These are phyloP conservation scores for Eclectus roratus DNA, from an alignment of 2,113 vertebrate species.

Conservation along the genomic window DNA sequence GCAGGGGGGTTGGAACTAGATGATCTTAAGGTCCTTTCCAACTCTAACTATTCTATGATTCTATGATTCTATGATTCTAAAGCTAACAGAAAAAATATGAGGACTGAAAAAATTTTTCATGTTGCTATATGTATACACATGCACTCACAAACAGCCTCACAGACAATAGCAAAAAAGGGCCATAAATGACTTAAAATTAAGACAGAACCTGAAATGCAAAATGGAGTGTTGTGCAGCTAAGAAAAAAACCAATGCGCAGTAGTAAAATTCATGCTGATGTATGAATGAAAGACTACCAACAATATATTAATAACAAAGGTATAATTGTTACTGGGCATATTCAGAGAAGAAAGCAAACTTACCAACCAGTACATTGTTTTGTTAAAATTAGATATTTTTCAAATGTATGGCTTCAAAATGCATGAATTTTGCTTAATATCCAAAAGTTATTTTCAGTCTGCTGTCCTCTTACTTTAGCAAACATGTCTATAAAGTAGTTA, in stretches of 20 bases:
- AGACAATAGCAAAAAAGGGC: background rate
- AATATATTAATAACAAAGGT: slow-evolving; percentile 15
- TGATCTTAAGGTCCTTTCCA: no score
- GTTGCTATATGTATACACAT: background rate
- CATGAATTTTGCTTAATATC: background rate
- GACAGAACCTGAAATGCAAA: background rate
- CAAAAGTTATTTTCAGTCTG: background rate
- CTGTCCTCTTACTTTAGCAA: background rate
- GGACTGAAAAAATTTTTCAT: background rate
- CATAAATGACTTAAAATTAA: background rate
- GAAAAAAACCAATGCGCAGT: background rate
- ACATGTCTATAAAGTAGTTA: background rate
- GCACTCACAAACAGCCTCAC: background rate
- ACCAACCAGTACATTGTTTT: slow-evolving; percentile 9
- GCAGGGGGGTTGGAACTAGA: no score
- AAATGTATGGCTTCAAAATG: background rate
- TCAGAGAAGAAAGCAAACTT: slow-evolving; percentile 23
- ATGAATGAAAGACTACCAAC: background rate
- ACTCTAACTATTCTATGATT: no score
- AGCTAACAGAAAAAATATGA: background rate
- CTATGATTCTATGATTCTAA: no score
- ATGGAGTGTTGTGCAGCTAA: background rate
- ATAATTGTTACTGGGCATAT: background rate
- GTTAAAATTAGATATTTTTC: slow-evolving; percentile 8
- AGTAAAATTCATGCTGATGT: background rate